These are phyloP conservation scores for Podocnemis expansa DNA, from an alignment of 2,113 vertebrate genomes.

Conservation along the genomic window DNA sequence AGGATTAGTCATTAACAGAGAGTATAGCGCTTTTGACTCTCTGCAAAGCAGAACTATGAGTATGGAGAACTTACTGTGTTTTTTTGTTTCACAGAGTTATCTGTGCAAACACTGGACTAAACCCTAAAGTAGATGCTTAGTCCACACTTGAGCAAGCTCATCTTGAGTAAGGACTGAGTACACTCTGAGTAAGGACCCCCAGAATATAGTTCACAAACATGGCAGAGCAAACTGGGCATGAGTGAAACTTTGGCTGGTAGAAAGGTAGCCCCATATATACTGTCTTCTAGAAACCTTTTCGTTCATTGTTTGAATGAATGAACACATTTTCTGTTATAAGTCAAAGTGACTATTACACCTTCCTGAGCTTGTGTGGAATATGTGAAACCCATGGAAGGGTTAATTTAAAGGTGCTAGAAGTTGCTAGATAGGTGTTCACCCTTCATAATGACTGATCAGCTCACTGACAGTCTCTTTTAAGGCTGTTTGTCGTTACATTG, in stretches of 20 bases:
- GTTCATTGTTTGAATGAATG: not conserved
- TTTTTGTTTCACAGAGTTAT: not conserved
- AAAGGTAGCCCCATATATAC: not conserved
- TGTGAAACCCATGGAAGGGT: not conserved
- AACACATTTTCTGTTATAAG: not conserved
- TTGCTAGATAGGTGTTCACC: not conserved
- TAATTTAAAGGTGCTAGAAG: not conserved
- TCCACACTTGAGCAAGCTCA: not conserved
- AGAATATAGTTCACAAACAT: not conserved
- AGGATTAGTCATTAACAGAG: not conserved
- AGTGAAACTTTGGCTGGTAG: not conserved
- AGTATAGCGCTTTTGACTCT: rapidly evolving
- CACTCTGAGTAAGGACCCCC: not conserved
- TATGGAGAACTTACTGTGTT: not conserved
- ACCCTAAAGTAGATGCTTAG: not conserved
- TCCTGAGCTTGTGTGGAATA: not conserved
- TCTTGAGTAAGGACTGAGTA: too few species aligned
- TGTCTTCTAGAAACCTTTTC: not conserved
- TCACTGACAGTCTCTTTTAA: not conserved
- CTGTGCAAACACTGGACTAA: not conserved
- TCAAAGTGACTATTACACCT: not conserved
- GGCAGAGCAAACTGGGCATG: not conserved
- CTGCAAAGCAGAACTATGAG: not conserved
- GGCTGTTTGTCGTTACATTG: rapidly evolving
- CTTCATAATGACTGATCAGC: not conserved